phyloP scores from a whole-genome alignment of 2,797 vertebrate species.

The Cuculus canorus region DNA sequence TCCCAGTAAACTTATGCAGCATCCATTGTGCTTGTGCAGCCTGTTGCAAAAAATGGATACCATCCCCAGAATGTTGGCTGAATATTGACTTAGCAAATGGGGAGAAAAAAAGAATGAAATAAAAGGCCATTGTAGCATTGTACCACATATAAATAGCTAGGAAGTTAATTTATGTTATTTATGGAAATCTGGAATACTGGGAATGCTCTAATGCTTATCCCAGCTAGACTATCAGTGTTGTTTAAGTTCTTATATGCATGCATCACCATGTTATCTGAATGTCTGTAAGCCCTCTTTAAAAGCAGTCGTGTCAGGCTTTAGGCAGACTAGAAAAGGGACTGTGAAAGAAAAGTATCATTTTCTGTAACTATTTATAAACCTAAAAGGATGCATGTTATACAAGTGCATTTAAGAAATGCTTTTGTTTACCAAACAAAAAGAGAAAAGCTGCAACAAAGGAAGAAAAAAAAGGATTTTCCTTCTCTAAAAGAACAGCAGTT shows the following conservation, averaged over 20 bases:
- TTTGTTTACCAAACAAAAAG: constrained; percentile 34
- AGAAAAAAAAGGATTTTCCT: neutral
- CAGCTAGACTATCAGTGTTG: constrained; percentile 33
- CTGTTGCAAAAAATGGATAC: constrained; percentile 60
- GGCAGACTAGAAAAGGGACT: constrained; percentile 8
- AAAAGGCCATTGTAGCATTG: constrained; percentile 31
- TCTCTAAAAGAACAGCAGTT: neutral
- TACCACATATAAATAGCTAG: constrained; percentile 52
- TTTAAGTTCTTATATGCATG: constrained; percentile 12
- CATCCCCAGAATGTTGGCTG: constrained; percentile 49
- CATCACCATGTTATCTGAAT: constrained; percentile 41
- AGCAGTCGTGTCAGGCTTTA: constrained; percentile 42
- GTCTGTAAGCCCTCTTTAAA: constrained; percentile 28
- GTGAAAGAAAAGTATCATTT: constrained; percentile 29
- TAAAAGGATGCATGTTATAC: neutral
- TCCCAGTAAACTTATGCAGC: constrained; percentile 40
- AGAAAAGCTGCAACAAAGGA: constrained; percentile 12
- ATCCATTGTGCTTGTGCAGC: constrained; percentile 60
- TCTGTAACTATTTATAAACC: constrained; percentile 47
- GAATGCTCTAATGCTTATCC: constrained; percentile 63
- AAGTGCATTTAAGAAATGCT: neutral
- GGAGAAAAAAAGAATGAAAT: constrained; percentile 32
- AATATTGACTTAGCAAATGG: constrained; percentile 57
- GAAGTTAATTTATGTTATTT: constrained; percentile 73
- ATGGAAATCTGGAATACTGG: constrained; percentile 72